A percentile compares a stretch with the other conserved stretches of the same genome.
Conservation (phyloP, 2,113 vertebrate genomes). For the Callorhinus ursinus region DNA sequence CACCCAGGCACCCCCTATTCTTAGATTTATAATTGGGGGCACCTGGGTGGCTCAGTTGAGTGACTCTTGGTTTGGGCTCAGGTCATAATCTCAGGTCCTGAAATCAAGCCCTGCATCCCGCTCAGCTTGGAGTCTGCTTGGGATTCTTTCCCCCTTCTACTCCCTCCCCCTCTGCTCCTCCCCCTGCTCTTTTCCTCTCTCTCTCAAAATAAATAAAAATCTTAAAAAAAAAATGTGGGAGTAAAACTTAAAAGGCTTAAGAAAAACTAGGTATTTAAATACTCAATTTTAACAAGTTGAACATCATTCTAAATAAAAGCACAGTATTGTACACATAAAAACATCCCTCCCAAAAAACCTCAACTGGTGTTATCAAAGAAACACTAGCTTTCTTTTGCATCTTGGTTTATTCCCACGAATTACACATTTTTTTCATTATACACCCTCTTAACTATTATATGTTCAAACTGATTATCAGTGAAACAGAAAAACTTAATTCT, state of each 20-base stretch:
- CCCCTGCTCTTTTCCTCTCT: neutral
- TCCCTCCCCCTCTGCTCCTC: neutral
- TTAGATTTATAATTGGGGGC: neutral
- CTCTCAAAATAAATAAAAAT: neutral
- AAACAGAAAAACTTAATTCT: slow-evolving; percentile 43
- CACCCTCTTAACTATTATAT: neutral
- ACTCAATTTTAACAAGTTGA: neutral
- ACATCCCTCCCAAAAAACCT: neutral
- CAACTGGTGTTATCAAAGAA: neutral
- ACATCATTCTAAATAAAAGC: slow-evolving; percentile 2
- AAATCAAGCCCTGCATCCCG: neutral
- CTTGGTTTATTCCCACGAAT: neutral
- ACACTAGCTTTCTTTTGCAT: neutral
- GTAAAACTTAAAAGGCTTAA: slow-evolving; percentile 28
- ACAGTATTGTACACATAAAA: neutral
- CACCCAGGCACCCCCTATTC: neutral
- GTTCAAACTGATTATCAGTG: slow-evolving; percentile 10
- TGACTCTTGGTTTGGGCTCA: neutral
- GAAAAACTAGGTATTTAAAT: slow-evolving; percentile 31
- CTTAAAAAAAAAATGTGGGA: neutral
- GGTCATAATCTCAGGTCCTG: neutral
- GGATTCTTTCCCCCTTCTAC: neutral
- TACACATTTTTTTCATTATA: neutral
- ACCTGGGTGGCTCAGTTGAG: too few relatives aligned
- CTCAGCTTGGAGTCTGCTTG: neutral